phyloP scores from a whole-genome alignment of 2,888 invertebrate species.

The Drosophila fulvimacula region DNA sequence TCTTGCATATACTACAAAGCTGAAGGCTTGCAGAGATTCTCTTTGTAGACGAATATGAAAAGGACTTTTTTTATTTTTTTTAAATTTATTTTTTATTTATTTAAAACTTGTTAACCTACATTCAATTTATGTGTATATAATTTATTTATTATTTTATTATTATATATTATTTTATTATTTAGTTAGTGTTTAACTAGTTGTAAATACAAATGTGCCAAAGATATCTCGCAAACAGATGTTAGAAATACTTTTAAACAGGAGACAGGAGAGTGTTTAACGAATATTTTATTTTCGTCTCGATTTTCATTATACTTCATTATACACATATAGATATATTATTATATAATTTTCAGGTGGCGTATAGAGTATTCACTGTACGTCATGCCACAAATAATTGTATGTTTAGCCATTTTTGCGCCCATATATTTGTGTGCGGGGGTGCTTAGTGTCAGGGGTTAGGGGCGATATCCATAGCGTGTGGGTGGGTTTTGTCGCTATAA shows the following conservation, averaged over 20 bases:
- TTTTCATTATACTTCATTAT: neutral
- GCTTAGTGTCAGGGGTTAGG: neutral
- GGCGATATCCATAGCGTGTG: neutral
- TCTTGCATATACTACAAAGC: neutral
- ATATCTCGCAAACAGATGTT: neutral
- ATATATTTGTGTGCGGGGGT: neutral
- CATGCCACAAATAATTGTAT: neutral
- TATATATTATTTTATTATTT: neutral
- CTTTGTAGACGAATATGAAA: neutral
- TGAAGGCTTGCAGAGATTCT: neutral
- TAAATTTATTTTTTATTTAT: too few relatives aligned
- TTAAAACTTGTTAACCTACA: too few relatives aligned
- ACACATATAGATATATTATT: too few relatives aligned
- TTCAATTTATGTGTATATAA: too few relatives aligned
- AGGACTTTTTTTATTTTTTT: too few relatives aligned
- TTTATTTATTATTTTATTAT: too few relatives aligned
- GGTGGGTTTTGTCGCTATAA: slow-evolving; percentile 50
- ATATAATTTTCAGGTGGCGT: neutral
- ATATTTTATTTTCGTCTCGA: neutral
- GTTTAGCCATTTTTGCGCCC: neutral
- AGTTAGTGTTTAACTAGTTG: neutral
- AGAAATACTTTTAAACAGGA: too few relatives aligned
- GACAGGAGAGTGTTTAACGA: too few relatives aligned
- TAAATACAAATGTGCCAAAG: neutral
- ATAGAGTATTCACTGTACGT: slow-evolving; percentile 1